Evolutionary conservation across 2,888 invertebrate species (phyloP), one percentile per base, ranked within the genome.

Genomic region (Watsonalla binaria): DNA sequence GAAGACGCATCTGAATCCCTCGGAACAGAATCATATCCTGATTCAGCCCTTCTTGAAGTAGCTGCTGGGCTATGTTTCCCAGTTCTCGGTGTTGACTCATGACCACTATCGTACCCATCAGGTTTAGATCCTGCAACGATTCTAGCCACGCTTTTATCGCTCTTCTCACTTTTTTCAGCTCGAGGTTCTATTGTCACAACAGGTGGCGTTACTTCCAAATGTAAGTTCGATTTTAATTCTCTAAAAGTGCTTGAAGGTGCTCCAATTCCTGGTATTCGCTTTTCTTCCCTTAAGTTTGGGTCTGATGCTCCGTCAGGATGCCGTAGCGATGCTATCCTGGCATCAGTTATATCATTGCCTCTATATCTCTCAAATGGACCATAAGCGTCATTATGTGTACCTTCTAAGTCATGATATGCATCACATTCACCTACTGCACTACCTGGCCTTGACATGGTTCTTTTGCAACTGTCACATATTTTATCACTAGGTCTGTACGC

Each of bases 281-380:
- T 92, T 80, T 93, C 94, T 79, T 95, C 95, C 54, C 94, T 92
- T 69, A 98, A 91, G 88, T 97, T 97, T 14, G 97, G 97, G 92
- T 98, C 97, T 33, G 97, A 98, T 51, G 98, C 97, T 49, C 97
- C 97, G 72, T 98, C 98, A 6, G 97, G 97, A 87, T 97, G 96
- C 61, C 97, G 92, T 52, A 97, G 82, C 57, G 95, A 94, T 42
- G 96, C 95, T 74, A 94, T 93, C 63, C 93, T 92, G 11, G 90
- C 85, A 61, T 91, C 90, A 51, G 90, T 85, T 54, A 88, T 86
- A 53, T 93, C 92, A 58, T 90, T 89, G 13, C 86, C 84, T 54
- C 84, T 74, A 84, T 95, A 92, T 80, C 95, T 90, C 82, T 95
- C 92, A 76, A 93, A 93, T 75, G 95, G 92, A n/a, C 92, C 90